Evolutionary conservation across 2,888 invertebrate genomes (phyloP), one percentile per base, ranked within the genome.

Genomic region (Synergus gifuensis): DNA sequence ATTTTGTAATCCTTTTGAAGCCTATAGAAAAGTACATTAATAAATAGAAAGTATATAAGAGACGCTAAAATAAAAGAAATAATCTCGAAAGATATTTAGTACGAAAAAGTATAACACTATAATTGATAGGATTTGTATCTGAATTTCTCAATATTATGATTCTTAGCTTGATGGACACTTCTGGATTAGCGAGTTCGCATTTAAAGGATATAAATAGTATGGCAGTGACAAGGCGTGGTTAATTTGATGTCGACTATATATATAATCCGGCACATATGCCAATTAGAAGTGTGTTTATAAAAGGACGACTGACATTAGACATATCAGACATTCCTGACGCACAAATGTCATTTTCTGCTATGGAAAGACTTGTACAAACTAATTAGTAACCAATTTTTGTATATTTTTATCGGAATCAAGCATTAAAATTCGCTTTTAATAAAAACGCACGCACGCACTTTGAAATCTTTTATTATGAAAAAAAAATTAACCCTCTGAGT

Each of bases 241-340:
- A 49, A 36, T 73, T 73, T 54, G n/a, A 66, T 66, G 66, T 66
- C 40, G 40, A 66, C 66, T 73, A 73, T 22, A 54, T 73, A n/a
- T 69, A 36, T 49, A 73, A 49, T 54, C 36, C 46, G 46, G 54
- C 73, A 54, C 73, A 73, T 73, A 73, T 73, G 73, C 73, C 73
- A 73, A 73, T 73, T 73, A 73, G 73, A 73, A 73, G 73, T 73
- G 49, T 54, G 73, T 73, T 73, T 73, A 54, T 54, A 40, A 54
- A 28, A 73, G 73, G 46, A 69, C 22, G 46, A 69, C 46, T 18
- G 49, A 54, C 67, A 44, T 67, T 18, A 67, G 67, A 44, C 67
- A 67, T 42, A 44, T 49, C 16, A 73, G 49, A 36, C 16, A n/a
- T 73, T 54, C 14, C 49, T 49, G n/a, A 36, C 73, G 3, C 8